Base-by-base conservation (phyloP, 2,888 invertebrate species). In the Microctonus aethiopoides region DNA sequence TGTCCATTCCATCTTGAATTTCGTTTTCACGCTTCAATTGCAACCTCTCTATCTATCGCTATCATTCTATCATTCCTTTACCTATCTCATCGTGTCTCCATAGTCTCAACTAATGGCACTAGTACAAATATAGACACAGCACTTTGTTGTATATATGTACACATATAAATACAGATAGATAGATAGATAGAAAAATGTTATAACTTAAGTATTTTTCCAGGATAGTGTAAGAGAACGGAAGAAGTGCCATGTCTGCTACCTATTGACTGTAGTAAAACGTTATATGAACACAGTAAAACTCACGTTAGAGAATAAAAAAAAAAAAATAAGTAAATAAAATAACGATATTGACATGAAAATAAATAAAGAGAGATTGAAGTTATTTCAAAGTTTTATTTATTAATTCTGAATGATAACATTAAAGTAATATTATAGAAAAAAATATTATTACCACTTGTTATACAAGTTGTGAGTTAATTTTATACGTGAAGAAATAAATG, bases 61-160 rank as follows among this genome's bases (percentile, higher is more conserved):
- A 20, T 16, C 16, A 46, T 46, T 46, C 16, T 46, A 46, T 46
- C 46, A 46, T 16, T 46, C 46, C 46, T 16, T 16, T n/a, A 46
- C 16, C 46, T 16, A 60, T 60, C 60, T 22, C 22, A 36, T 10
- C 22, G 11, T 29, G 29, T 60, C 6, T 13, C 34, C 22, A 68
- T 65, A 52, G 46, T 65, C 32, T 60, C 51, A 51, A 52, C 72
- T 71, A 75, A 75, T 63, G 67, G 60, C 67, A 69, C 70, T 68
- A 65, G 65, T 68, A 74, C 70, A 76, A 77, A 74, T 76, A 74
- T 75, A 75, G 72, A 77, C 75, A 66, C 59, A 72, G 72, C 68
- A 71, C 71, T 74, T 70, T 57, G 66, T 46, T 4, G 54, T 24
- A 36, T 60, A 62, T 52, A 64, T 51, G 24, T 46, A 59, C 34